A percentile compares a stretch with the other conserved stretches of the same genome.
phyloP scores from a whole-genome alignment of 1,140 invertebrate genomes.

The Parasteatoda tepidariorum region DNA sequence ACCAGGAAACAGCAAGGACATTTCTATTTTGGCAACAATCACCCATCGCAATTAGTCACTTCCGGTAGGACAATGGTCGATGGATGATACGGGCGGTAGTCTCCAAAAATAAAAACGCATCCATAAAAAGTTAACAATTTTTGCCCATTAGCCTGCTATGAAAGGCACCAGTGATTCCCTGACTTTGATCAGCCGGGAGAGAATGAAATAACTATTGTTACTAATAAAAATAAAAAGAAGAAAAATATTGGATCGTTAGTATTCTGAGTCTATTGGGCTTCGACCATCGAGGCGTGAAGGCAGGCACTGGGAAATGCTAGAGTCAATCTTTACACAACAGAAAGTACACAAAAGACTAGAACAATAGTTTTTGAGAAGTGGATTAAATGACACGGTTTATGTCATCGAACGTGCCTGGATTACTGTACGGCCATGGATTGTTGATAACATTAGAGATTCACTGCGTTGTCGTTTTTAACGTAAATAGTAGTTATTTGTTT shows the following conservation, averaged over 20 bases:
- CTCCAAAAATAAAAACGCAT: neutral
- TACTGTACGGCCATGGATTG: too few relatives aligned
- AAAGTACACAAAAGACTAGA: neutral
- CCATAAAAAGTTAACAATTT: neutral
- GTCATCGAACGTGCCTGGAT: neutral
- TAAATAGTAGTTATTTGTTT: too few relatives aligned
- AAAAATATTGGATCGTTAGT: slow-evolving; percentile 27
- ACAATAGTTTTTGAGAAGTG: slow-evolving; percentile 4
- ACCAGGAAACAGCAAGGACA: slow-evolving; percentile 36
- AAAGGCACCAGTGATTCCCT: slow-evolving; percentile 13
- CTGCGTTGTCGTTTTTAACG: too few relatives aligned
- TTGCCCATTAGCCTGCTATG: neutral
- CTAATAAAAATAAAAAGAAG: neutral
- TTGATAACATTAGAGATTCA: too few relatives aligned
- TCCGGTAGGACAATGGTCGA: slow-evolving; percentile 39
- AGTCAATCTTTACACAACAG: neutral
- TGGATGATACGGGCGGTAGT: neutral
- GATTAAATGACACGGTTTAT: neutral
- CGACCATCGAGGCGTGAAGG: neutral
- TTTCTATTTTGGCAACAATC: neutral
- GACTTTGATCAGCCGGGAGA: slow-evolving; percentile 9
- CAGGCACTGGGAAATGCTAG: neutral
- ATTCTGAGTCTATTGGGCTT: neutral
- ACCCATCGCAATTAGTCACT: slow-evolving; percentile 36
- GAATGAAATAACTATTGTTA: neutral